Conservation (phyloP, 2,888 invertebrate genomes). For the Temnothorax rugatulus region DNA sequence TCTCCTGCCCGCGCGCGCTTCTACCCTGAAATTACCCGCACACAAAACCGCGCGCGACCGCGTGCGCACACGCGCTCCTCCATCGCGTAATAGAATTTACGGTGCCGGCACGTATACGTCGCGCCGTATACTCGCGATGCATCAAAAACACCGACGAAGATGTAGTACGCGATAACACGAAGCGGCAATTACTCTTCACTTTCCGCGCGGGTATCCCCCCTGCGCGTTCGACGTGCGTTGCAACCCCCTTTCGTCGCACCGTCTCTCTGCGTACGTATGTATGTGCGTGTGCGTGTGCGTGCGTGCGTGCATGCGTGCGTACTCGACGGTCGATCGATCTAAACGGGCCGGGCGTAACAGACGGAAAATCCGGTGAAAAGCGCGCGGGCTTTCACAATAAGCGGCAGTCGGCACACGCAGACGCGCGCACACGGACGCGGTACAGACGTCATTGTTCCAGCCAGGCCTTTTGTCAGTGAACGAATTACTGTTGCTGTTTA, state of each 20-base stretch:
- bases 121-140: constrained; percentile 25
- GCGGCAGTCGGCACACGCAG: constrained; percentile 49
- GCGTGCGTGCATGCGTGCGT: constrained; percentile 36
- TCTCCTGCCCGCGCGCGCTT: neutral
- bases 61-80: constrained; percentile 36
- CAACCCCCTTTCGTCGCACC: neutral
- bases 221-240: constrained; percentile 43
- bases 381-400: constrained; percentile 54
- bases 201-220: constrained; percentile 35
- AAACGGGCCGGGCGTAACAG: constrained; percentile 64
- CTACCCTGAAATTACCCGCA: constrained; percentile 41
- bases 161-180: constrained; percentile 58
- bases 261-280: neutral
- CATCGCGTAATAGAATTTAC: constrained; percentile 56
- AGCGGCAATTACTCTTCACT: constrained; percentile 65
- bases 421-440: constrained; percentile 57
- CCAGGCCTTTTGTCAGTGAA: constrained; percentile 79
- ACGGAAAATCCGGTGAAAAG: constrained; percentile 73
- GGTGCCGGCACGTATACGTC: constrained; percentile 43
- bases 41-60: constrained; percentile 42
- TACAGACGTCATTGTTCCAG: constrained; percentile 76
- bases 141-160: constrained; percentile 57
- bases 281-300: neutral
- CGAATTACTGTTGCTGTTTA: constrained; percentile 82
- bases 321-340: constrained; percentile 69